A percentile compares a stretch with the other conserved stretches of the same genome.
Evolutionary conservation across 2,113 vertebrate species (phyloP).

Genomic region (Podarcis raffonei): DNA sequence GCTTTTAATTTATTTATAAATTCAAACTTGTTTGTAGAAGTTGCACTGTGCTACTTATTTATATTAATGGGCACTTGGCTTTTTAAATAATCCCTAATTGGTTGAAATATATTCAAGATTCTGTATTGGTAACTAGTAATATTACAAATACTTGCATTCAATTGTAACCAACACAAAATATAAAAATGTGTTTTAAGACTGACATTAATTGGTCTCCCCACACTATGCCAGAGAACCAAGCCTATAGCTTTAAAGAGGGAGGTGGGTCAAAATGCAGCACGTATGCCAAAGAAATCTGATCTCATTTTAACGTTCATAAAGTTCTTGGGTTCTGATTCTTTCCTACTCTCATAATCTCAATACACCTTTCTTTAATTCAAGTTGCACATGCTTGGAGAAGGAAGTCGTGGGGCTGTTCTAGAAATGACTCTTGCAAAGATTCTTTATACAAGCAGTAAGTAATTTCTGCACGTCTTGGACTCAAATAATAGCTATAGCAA

Average conservation of each 20-base stretch:
- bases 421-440: slow-evolving; percentile 93
- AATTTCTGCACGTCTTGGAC: background rate
- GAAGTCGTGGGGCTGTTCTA: slow-evolving; percentile 87
- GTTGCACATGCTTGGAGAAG: slow-evolving; percentile 96
- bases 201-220: too few species aligned
- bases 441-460: slow-evolving; percentile 87
- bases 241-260: background rate
- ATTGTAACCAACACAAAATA: background rate
- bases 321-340: background rate
- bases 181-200: background rate
- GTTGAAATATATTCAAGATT: background rate
- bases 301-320: background rate
- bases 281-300: background rate
- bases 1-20: background rate
- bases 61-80: too few species aligned
- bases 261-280: background rate
- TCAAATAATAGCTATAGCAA: background rate
- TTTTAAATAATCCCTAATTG: background rate
- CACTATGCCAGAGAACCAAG: background rate
- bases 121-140: background rate
- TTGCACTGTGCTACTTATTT: background rate
- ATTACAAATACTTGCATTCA: background rate
- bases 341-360: background rate
- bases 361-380: slow-evolving; percentile 56
- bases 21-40: background rate